Evolutionary conservation across 35 echinoderm and acorn worm genomes (phyloP), one percentile per base, ranked within the genome.

Genomic region (Heliocidaris tuberculata): DNA sequence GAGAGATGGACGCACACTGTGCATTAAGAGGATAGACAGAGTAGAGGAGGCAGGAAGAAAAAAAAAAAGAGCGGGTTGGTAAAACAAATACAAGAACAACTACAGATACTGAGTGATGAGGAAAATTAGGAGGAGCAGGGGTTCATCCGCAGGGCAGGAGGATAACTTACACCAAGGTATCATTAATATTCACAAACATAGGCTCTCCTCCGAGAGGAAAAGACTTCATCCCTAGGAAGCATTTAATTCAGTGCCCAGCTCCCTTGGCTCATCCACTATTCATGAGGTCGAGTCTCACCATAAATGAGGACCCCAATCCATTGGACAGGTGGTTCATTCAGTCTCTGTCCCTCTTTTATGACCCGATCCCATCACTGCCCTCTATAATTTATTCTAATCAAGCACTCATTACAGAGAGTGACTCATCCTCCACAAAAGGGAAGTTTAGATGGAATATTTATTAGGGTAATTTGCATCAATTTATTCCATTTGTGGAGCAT

Each of bases 301-400:
- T 78, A 78, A 78, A 78, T 24, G 21, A 78, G 65, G 65, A 78
- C 65, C 65, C 65, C 65, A 70, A 78, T 78, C 21, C 52, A 8
- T 19, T 8, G 27, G 65, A 78, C 65, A 78, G 65, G 65, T 78
- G 65, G 21, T 78, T 78, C 24, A 70, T 16, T 70, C 60, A 2
- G 4, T 70, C 65, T 8, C 7, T 0, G 19, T 78, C 65, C 17
- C 65, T 78, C 27, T 78, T 78, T 78, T n/a, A 78, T 78, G 65
- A 78, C 65, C 65, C 21, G 65, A 56, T 6, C 52, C 52, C 52
- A 56, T 56, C 52, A 56, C 52, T 56, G 65, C 65, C 65, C 65
- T 21, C 65, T 78, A 78, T 78, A 78, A 78, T 78, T 78, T 78
- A 78, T 78, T 78, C 65, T 78, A 78, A 78, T 78, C 65, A 78